phyloP scores from a whole-genome alignment of 2,797 vertebrate genomes.

The Rhabdophis nuchalis region DNA sequence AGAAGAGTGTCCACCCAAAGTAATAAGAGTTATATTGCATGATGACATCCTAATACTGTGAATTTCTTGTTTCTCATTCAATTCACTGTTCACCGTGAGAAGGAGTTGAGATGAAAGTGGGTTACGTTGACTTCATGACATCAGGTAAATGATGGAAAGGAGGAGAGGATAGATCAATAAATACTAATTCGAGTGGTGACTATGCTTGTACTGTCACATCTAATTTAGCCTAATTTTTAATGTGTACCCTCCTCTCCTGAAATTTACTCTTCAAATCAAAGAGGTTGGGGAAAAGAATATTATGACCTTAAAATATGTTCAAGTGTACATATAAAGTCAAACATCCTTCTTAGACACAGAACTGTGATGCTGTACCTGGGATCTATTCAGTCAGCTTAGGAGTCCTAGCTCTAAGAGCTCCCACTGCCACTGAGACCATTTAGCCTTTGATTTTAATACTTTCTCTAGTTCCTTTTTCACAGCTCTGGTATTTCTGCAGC shows the following conservation, averaged over 20 bases:
- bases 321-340: not conserved
- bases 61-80: not conserved
- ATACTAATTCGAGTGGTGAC: not conserved
- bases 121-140: not conserved
- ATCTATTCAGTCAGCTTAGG: not conserved
- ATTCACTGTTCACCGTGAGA: no score
- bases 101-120: not conserved
- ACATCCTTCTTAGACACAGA: not conserved
- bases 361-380: not conserved
- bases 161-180: not conserved
- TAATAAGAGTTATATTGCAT: not conserved
- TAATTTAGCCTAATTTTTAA: not conserved
- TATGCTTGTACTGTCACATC: not conserved
- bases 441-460: not conserved
- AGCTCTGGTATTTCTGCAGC: not conserved
- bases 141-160: not conserved
- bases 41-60: not conserved
- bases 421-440: not conserved
- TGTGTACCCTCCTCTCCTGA: not conserved
- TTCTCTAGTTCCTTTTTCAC: not conserved
- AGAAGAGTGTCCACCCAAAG: not conserved
- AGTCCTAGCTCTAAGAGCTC: not conserved
- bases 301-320: not conserved
- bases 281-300: not conserved
- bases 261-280: not conserved